Base-by-base conservation (phyloP, 2,888 invertebrate genomes). In the Chalcosyrphus nemorum region DNA sequence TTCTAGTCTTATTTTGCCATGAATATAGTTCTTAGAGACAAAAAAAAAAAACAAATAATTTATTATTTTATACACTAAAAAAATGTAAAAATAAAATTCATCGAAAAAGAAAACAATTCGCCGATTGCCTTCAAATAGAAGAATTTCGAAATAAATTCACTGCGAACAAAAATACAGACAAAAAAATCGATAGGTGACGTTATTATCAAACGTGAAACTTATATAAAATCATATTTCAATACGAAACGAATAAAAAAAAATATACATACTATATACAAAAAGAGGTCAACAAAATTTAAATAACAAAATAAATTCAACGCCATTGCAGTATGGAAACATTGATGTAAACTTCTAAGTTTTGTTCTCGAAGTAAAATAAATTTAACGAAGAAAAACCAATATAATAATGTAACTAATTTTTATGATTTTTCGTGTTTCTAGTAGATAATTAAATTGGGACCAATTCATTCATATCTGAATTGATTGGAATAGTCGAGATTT, bases 71-170 rank as follows among this genome's bases (percentile, higher is more conserved):
- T 81, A 81, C 81, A 81, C 70, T 65, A 41, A 59, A 71, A 65
- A 86, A 77, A 86, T 81, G 81, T 57, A 66, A 72, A 87, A 86
- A 81, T 68, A 63, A 81, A 76, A 76, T 81, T 76, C 76, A 85
- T 77, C 76, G 76, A 81, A 72, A 54, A 81, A 77, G 72, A 88
- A 90, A 90, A 90, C 89, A 90, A 91, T 91, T 91, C 90, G 90
- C 90, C 90, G 91, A 91, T 91, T 91, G 90, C 90, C 90, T 91
- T 91, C 91, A 91, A 91, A 89, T 90, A 91, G 90, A 91, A 90
- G 91, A 90, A 90, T 90, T 90, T 90, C 89, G 89, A 90, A 89
- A 78, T 90, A 89, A 89, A 91, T 77, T 81, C 84, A 85, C 77
- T 85, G 80, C 82, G 82, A 82, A 81, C 76, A 59, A 57, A 71